Percentiles rank a stretch among this genome's conserved stretches.
Conservation (phyloP, 2,113 vertebrate species). For the Pituophis catenifer region DNA sequence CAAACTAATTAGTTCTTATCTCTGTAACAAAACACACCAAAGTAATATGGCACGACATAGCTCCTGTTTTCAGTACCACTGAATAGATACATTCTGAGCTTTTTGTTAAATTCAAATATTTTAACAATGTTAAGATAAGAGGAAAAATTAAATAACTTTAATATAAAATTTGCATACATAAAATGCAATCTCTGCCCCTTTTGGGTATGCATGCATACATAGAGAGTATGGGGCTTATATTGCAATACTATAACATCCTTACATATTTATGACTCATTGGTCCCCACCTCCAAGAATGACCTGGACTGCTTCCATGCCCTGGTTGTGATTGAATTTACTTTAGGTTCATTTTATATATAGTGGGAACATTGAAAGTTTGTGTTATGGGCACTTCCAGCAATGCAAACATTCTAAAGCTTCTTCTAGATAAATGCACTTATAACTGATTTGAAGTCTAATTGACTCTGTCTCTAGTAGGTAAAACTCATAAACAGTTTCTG, state of each 20-base stretch:
- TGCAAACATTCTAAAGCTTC: not conserved
- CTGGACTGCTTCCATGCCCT: not conserved
- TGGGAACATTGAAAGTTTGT: not conserved
- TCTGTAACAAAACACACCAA: slow-evolving; percentile 38
- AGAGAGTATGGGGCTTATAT: not conserved
- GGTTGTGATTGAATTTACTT: not conserved
- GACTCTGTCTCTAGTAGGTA: not conserved
- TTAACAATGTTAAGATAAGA: slow-evolving; percentile 65
- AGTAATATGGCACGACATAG: slow-evolving; percentile 4
- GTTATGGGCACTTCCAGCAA: not conserved
- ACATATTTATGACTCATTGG: not conserved
- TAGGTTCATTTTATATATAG: not conserved
- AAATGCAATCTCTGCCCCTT: not conserved
- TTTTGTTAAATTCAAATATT: slow-evolving; percentile 66
- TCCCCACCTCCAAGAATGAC: not conserved
- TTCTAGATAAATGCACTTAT: not conserved
- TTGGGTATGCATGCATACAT: not conserved
- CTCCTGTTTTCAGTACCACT: slow-evolving; percentile 68
- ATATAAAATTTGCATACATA: not conserved
- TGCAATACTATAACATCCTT: not conserved
- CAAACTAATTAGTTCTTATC: slow-evolving; percentile 24
- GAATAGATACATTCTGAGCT: slow-evolving; percentile 63
- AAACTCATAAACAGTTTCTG: not conserved
- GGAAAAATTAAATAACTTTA: not conserved
- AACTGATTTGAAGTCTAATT: not conserved